phyloP scores from a whole-genome alignment of 2,888 invertebrate genomes.

The Acanthosoma haemorrhoidale region DNA sequence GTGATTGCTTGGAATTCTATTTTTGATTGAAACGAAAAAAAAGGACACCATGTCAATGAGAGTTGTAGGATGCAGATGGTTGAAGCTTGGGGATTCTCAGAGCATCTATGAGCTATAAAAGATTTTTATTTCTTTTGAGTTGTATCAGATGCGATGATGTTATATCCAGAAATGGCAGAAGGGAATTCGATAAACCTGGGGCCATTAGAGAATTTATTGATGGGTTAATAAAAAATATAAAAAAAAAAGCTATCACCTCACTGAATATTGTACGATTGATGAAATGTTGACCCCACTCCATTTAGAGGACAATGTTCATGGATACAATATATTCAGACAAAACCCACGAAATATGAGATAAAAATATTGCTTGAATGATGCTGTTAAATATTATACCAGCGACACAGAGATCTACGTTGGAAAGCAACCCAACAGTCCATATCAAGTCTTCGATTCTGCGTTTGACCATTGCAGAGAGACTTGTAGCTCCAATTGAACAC shows the following conservation, averaged over 20 bases:
- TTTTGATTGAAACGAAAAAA: slow-evolving; percentile 42
- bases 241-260: neutral
- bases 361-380: slow-evolving; percentile 11
- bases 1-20: slow-evolving; percentile 43
- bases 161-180: neutral
- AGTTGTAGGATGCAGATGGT: slow-evolving; percentile 42
- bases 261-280: neutral
- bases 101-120: slow-evolving; percentile 10
- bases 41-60: slow-evolving; percentile 38
- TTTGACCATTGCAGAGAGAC: slow-evolving; percentile 30
- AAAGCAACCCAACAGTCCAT: slow-evolving; percentile 34
- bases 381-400: slow-evolving; percentile 25
- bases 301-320: slow-evolving; percentile 10
- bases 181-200: neutral
- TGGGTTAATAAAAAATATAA: slow-evolving; percentile 5
- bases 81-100: slow-evolving; percentile 40
- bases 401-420: slow-evolving; percentile 36
- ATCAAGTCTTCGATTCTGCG: slow-evolving; percentile 22
- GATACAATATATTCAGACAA: neutral
- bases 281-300: slow-evolving; percentile 2
- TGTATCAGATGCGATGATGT: slow-evolving; percentile 5
- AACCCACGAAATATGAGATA: neutral
- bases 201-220: neutral
- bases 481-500: slow-evolving; percentile 32
- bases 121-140: slow-evolving; percentile 34